Conservation (phyloP, 2,888 invertebrate genomes). For the Dendrolimus houi region DNA sequence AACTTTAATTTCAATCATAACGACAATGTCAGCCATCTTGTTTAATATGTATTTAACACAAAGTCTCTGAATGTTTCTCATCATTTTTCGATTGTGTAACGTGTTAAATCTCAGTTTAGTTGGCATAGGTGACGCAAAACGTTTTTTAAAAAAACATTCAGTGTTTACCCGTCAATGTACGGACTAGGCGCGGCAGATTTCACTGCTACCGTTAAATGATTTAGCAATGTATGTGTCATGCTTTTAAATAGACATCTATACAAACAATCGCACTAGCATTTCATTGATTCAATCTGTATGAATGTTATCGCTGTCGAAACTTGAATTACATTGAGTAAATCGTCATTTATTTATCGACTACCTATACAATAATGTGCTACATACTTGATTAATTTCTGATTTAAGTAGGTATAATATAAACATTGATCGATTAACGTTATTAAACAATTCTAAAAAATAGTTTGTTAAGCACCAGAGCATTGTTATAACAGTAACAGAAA, state of each 20-base stretch:
- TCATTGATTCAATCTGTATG: not conserved
- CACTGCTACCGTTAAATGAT: slow-evolving; percentile 19
- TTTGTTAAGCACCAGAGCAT: no score
- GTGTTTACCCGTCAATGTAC: slow-evolving; percentile 24
- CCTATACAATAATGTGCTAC: no score
- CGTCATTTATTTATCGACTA: no score
- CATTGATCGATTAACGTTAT: no score
- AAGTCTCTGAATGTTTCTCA: not conserved
- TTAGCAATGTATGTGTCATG: slow-evolving; percentile 12
- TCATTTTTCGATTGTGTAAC: slow-evolving; percentile 15
- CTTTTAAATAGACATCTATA: not conserved
- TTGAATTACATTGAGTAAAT: no score
- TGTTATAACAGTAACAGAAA: no score
- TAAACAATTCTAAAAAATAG: no score
- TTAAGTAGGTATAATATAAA: no score
- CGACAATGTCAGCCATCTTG: not conserved
- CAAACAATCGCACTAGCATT: not conserved
- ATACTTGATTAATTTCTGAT: no score
- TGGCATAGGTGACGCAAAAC: slow-evolving; percentile 25
- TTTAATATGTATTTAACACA: not conserved
- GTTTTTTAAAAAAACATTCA: slow-evolving; percentile 26
- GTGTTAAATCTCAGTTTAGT: slow-evolving; percentile 15
- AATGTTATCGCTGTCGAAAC: no score
- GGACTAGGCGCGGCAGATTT: slow-evolving; percentile 16
- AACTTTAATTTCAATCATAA: no score